A percentile compares a stretch with the other conserved stretches of the same genome.
These are phyloP conservation scores for Agrenia bidenticulata DNA, from an alignment of 2,888 invertebrate species.

Conservation along the genomic window DNA sequence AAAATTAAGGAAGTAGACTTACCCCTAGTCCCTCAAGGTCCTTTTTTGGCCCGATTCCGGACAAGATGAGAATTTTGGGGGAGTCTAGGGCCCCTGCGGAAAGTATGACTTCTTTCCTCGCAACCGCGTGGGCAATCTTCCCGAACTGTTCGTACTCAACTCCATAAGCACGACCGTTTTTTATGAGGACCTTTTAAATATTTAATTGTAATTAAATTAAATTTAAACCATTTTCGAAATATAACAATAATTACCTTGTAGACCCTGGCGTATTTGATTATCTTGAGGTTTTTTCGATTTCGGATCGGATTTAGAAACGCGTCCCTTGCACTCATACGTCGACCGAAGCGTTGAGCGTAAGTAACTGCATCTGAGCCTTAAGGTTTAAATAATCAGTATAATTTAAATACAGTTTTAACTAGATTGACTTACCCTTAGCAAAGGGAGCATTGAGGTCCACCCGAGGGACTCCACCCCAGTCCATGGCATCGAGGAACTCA, in stretches of 20 bases:
- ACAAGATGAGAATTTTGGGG: constrained; percentile 24
- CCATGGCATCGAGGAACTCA: constrained; percentile 62
- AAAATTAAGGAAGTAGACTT: no score
- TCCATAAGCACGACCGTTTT: constrained; percentile 19
- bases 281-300: constrained; percentile 17
- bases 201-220: no score
- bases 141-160: constrained; percentile 32
- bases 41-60: constrained; percentile 30
- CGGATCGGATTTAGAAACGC: constrained; percentile 27
- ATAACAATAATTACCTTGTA: constrained; percentile 30
- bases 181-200: neutral
- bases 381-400: constrained; percentile 10
- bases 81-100: constrained; percentile 29
- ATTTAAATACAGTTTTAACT: no score
- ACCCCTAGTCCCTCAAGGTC: no score
- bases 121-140: constrained; percentile 19
- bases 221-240: no score
- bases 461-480: constrained; percentile 62
- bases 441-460: constrained; percentile 58
- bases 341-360: constrained; percentile 22
- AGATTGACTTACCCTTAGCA: constrained; percentile 54
- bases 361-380: constrained; percentile 24
- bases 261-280: constrained; percentile 27
- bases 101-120: constrained; percentile 30
- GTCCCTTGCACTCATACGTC: constrained; percentile 26